Percentiles rank a stretch among this genome's conserved stretches.
phyloP scores from a whole-genome alignment of 2,113 vertebrate genomes.

The Lagopus leucura region DNA sequence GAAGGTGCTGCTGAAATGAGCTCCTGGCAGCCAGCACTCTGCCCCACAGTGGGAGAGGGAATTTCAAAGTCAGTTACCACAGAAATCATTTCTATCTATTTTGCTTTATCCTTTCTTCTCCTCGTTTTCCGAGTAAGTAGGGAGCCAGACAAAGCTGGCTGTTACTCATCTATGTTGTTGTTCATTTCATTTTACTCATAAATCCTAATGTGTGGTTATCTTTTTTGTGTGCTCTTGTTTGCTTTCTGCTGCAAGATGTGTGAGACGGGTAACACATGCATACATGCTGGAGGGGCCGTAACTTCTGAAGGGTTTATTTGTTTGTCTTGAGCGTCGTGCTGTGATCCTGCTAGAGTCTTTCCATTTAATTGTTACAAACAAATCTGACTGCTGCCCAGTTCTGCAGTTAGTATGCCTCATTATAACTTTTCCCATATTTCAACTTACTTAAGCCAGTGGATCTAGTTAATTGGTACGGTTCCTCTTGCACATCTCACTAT shows the following conservation, averaged over 20 bases:
- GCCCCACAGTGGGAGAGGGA: not conserved
- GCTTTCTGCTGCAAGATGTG: not conserved
- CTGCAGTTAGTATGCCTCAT: not conserved
- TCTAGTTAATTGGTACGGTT: rapidly evolving
- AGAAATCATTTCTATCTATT: not conserved
- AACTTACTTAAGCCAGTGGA: not conserved
- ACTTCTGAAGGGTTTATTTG: not conserved
- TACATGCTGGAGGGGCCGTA: not conserved
- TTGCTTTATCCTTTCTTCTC: slow-evolving; percentile 12
- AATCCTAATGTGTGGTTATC: not conserved
- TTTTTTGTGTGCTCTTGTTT: not conserved
- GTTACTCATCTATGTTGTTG: not conserved
- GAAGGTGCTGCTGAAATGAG: not conserved
- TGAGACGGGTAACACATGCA: not conserved
- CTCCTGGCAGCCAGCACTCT: not conserved
- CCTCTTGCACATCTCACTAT: not conserved
- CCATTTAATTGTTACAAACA: not conserved
- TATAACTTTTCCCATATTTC: not conserved
- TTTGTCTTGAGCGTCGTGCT: not conserved
- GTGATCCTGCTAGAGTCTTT: not conserved
- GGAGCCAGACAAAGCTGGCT: not conserved
- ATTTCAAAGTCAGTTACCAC: slow-evolving; percentile 15
- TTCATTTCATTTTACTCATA: not conserved
- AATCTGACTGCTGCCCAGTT: not conserved
- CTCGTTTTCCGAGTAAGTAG: not conserved